These are phyloP conservation scores for Cerastis leucographa DNA, from an alignment of 2,888 invertebrate genomes.

Conservation along the genomic window DNA sequence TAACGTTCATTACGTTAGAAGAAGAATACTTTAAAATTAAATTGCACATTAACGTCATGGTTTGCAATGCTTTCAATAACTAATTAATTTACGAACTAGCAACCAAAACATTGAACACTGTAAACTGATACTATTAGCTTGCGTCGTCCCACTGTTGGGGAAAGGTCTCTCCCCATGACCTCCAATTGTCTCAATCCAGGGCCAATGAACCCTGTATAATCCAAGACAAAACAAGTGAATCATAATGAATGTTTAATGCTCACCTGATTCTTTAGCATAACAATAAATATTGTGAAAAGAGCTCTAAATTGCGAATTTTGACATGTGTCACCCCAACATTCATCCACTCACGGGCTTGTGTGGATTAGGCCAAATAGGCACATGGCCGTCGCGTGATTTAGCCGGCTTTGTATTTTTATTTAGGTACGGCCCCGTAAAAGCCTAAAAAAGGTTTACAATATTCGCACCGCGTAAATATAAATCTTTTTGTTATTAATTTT, in stretches of 20 bases:
- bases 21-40: not conserved
- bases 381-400: constrained; percentile 66
- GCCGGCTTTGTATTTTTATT: constrained; percentile 74
- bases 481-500: constrained; percentile 53
- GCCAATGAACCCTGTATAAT: not conserved
- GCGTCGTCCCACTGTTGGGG: no score
- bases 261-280: constrained; percentile 47
- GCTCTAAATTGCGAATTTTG: constrained; percentile 74
- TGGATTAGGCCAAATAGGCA: constrained; percentile 72
- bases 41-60: not conserved
- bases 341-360: constrained; percentile 72
- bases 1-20: not conserved
- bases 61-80: not conserved
- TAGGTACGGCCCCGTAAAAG: constrained; percentile 60
- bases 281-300: constrained; percentile 55
- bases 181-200: no score
- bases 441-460: constrained; percentile 60
- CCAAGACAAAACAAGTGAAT: constrained; percentile 18
- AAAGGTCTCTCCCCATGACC: no score
- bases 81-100: not conserved
- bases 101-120: not conserved
- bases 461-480: constrained; percentile 49
- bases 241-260: constrained; percentile 26
- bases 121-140: not conserved
- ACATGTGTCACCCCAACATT: constrained; percentile 75